A percentile compares a stretch with the other conserved stretches of the same genome.
These are phyloP conservation scores for Coilia nasus DNA, from an alignment of 2,797 vertebrate genomes.

Conservation along the genomic window DNA sequence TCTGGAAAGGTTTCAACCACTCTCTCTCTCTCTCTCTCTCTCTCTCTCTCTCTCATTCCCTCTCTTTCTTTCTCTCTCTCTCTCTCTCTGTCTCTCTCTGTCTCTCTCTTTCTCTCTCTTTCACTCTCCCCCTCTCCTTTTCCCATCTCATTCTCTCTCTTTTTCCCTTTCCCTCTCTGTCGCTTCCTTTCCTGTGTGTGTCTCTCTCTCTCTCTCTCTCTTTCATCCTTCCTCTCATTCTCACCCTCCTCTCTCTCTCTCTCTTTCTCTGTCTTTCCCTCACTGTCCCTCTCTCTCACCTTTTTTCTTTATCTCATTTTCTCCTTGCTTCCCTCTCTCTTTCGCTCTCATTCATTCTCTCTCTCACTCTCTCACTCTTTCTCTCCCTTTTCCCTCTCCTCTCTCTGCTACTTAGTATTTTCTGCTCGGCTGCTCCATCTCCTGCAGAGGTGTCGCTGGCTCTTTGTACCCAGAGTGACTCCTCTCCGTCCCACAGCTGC, in stretches of 20 bases:
- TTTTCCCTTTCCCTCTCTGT: no score
- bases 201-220: no score
- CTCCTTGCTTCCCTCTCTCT: neutral
- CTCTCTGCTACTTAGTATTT: conserved; percentile 33
- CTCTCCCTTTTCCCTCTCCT: neutral
- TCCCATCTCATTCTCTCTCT: no score
- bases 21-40: neutral
- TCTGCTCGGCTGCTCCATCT: conserved; percentile 44
- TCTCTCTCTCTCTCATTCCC: neutral
- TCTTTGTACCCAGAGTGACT: conserved; percentile 46
- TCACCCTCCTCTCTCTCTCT: no score
- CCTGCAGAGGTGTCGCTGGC: conserved; percentile 44
- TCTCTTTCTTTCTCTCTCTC: neutral
- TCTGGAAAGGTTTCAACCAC: conserved; percentile 15
- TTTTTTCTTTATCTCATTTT: no score
- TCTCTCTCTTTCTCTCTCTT: neutral
- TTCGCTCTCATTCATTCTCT: no score
- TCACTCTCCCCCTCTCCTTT: no score
- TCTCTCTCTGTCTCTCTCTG: neutral
- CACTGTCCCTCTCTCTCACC: no score
- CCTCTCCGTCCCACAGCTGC: conserved; percentile 48
- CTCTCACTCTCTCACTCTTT: no score
- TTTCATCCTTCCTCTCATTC: no score
- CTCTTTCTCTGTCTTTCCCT: no score
- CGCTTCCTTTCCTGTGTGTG: no score